Conservation (phyloP, 2,888 invertebrate species). For the Tinea semifulvella region DNA sequence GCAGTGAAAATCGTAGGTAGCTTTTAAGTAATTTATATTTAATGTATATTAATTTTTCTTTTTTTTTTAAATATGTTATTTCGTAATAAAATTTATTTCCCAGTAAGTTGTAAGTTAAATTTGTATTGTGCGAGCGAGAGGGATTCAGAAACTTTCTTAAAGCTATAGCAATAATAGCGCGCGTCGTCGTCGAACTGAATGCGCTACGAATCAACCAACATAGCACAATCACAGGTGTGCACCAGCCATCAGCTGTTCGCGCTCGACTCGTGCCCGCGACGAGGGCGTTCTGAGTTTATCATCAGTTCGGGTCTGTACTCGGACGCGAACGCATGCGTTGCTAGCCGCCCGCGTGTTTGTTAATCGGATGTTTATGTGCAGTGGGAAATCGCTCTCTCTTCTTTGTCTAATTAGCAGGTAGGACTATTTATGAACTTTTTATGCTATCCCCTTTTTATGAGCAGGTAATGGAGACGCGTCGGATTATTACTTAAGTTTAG, state of each 20-base stretch:
- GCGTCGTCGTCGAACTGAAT: not conserved
- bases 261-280: constrained; percentile 3
- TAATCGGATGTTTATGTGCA: constrained; percentile 9
- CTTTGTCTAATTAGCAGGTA: constrained; percentile 11
- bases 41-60: too few relatives aligned
- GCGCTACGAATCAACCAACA: not conserved
- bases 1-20: too few relatives aligned
- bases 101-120: too few relatives aligned
- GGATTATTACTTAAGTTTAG: too few relatives aligned
- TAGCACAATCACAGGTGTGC: constrained; percentile 8
- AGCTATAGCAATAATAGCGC: too few relatives aligned
- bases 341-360: not conserved
- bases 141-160: too few relatives aligned
- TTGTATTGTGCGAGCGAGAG: too few relatives aligned
- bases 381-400: not conserved
- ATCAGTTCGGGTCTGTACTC: constrained; percentile 4
- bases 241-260: constrained; percentile 9
- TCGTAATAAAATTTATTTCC: too few relatives aligned
- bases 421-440: constrained; percentile 1
- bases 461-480: not conserved
- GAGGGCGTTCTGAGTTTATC: not conserved
- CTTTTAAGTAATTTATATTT: too few relatives aligned
- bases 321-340: constrained; percentile 3
- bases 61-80: too few relatives aligned
- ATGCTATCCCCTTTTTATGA: not conserved